Evolutionary conservation across 2,113 vertebrate species (phyloP).

Genomic region (Ptyas mucosa): DNA sequence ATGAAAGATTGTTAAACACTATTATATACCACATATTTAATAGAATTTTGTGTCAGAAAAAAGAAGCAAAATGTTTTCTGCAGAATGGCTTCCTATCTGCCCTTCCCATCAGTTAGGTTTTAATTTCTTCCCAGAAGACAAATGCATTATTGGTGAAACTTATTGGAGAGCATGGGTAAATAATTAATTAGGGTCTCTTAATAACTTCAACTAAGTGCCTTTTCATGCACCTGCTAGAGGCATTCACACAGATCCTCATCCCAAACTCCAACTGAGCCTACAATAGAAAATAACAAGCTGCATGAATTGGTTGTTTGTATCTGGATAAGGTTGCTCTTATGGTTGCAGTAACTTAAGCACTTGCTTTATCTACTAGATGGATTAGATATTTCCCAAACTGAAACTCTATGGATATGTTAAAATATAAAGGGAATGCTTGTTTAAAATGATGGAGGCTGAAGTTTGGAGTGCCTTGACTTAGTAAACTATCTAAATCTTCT

Average conservation of each 20-base stretch:
- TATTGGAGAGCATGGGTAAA: background rate
- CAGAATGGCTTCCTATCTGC: background rate
- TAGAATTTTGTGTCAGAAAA: background rate
- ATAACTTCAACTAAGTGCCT: background rate
- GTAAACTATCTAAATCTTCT: background rate
- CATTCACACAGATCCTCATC: background rate
- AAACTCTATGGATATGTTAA: background rate
- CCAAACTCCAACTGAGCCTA: too few species aligned
- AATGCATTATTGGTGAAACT: background rate
- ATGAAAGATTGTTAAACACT: background rate
- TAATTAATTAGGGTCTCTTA: background rate
- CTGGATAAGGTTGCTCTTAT: background rate
- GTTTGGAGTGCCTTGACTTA: background rate
- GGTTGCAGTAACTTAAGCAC: background rate
- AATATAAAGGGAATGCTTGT: background rate
- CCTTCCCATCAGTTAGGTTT: background rate
- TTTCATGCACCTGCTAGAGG: background rate
- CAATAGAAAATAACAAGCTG: background rate
- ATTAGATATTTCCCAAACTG: background rate
- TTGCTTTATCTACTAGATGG: background rate
- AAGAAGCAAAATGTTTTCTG: background rate
- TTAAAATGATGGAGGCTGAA: background rate
- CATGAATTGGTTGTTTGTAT: background rate
- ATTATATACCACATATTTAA: background rate
- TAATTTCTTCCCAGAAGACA: background rate